These are phyloP conservation scores for Tragelaphus buxtoni DNA, from an alignment of 2,113 vertebrate species.

Conservation along the genomic window DNA sequence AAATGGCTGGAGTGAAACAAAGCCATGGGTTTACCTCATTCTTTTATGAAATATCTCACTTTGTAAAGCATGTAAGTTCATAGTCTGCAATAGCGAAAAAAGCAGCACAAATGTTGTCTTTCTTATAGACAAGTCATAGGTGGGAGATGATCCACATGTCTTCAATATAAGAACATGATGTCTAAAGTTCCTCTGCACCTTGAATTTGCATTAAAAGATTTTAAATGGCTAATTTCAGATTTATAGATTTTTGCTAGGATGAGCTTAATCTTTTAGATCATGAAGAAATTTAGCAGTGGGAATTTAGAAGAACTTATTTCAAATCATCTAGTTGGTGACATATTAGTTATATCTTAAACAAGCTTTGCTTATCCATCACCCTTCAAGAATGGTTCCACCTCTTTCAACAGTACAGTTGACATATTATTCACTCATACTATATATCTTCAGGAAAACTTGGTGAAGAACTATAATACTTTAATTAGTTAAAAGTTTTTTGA, in stretches of 20 bases:
- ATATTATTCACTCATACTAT: constrained; percentile 30
- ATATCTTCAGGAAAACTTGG: constrained; percentile 22
- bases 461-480: constrained; percentile 59
- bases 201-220: not conserved
- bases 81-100: too few relatives aligned
- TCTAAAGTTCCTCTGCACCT: not conserved
- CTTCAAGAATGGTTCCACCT: constrained; percentile 51
- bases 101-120: not conserved
- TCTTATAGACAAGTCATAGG: not conserved
- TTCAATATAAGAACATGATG: not conserved
- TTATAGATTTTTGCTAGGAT: not conserved
- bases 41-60: not conserved
- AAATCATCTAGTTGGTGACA: constrained; percentile 62
- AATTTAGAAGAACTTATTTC: constrained; percentile 49
- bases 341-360: constrained; percentile 72
- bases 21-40: not conserved
- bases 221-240: constrained; percentile 2
- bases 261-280: not conserved
- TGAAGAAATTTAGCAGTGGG: constrained; percentile 42
- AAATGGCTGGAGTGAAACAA: not conserved
- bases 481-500: constrained; percentile 51
- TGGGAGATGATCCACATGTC: not conserved
- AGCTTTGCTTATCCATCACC: constrained; percentile 58
- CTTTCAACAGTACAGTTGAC: constrained; percentile 50
- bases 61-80: too few relatives aligned